Evolutionary conservation across 2,888 invertebrate species (phyloP).

Genomic region (Nineta flava): DNA sequence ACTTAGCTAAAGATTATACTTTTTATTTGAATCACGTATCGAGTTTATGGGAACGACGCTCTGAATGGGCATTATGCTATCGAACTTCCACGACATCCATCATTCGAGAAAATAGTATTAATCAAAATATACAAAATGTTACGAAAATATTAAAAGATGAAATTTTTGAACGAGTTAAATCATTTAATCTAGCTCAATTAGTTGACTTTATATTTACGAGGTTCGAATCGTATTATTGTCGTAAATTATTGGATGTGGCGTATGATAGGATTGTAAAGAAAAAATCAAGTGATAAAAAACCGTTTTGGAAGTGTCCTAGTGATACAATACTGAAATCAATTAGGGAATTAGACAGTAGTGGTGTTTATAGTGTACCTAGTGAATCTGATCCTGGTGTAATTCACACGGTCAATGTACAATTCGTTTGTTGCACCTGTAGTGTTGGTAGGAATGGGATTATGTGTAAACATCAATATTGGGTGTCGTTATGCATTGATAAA

Average conservation of each 20-base stretch:
- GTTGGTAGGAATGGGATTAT: neutral
- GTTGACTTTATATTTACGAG: constrained; percentile 1
- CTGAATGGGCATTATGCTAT: constrained; percentile 1
- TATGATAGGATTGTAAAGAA: neutral
- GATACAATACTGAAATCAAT: neutral
- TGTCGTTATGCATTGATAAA: neutral
- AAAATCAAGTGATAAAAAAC: neutral
- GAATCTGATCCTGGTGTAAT: neutral
- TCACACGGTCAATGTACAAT: neutral
- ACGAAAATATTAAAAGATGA: neutral
- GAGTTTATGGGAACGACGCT: constrained; percentile 1
- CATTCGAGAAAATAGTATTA: neutral
- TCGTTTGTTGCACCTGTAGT: constrained; percentile 1
- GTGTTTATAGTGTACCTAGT: constrained; percentile 1
- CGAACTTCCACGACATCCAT: neutral
- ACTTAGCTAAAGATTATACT: neutral
- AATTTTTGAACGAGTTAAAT: constrained; percentile 1
- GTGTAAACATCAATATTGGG: constrained; percentile 3
- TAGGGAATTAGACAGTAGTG: neutral
- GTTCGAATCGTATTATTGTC: neutral
- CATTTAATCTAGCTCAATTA: constrained; percentile 1
- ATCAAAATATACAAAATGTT: neutral
- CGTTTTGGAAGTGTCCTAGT: neutral
- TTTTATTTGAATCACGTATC: neutral
- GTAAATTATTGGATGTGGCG: neutral